phyloP scores from a whole-genome alignment of 2,797 vertebrate species.

The Notoglanidium macrostoma region DNA sequence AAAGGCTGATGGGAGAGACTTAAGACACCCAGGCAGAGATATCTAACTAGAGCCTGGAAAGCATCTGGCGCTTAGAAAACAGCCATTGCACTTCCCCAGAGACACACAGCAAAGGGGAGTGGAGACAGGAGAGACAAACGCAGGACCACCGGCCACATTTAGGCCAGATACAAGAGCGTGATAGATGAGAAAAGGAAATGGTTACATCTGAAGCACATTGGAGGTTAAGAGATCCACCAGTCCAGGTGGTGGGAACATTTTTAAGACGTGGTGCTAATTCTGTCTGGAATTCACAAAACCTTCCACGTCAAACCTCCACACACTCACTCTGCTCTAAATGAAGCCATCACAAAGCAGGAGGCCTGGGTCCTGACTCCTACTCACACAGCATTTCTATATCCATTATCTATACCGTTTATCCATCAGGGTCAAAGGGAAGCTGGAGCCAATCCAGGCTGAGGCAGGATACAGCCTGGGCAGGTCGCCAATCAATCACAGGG shows the following conservation, averaged over 20 bases:
- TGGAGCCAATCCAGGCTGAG: no score
- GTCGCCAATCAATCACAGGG: no score
- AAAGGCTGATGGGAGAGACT: slow-evolving; percentile 41
- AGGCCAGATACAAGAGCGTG: background rate
- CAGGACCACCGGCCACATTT: background rate
- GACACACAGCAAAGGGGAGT: slow-evolving; percentile 11
- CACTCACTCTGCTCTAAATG: background rate
- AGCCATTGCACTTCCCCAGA: slow-evolving; percentile 42
- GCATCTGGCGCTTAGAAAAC: slow-evolving; percentile 45
- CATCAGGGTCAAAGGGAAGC: no score
- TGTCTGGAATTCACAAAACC: slow-evolving; percentile 55
- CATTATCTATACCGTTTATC: no score
- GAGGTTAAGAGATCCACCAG: slow-evolving; percentile 1
- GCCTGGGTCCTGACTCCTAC: background rate
- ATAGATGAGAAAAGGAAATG: background rate
- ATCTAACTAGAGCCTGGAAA: slow-evolving; percentile 54
- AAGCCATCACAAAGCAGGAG: background rate
- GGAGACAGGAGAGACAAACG: slow-evolving; percentile 27
- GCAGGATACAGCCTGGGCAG: no score
- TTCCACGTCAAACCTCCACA: background rate
- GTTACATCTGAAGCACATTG: background rate
- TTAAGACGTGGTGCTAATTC: slow-evolving; percentile 43
- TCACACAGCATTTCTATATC: background rate
- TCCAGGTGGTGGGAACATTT: slow-evolving; percentile 37
- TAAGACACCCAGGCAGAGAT: slow-evolving; percentile 41